phyloP scores from a whole-genome alignment of 2,888 invertebrate species.

The Phania funesta region DNA sequence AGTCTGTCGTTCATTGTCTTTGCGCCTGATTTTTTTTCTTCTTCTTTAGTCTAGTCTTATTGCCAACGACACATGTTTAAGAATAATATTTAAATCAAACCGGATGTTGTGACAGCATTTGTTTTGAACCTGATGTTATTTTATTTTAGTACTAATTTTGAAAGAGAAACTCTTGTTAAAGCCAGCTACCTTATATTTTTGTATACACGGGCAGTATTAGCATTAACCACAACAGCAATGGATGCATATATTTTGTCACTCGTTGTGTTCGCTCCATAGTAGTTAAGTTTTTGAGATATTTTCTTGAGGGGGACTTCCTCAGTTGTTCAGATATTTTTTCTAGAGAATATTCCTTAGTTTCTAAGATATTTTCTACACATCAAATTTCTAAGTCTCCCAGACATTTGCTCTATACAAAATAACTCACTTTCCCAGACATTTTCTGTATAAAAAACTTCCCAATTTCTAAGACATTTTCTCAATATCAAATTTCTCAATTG shows the following conservation, averaged over 20 bases:
- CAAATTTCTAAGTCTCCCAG: too few species aligned
- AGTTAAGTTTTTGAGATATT: too few species aligned
- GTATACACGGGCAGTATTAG: too few species aligned
- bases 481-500: background rate
- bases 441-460: background rate
- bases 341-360: background rate
- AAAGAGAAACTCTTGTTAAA: too few species aligned
- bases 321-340: background rate
- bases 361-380: background rate
- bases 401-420: background rate
- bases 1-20: slow-evolving; percentile 21
- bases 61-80: slow-evolving; percentile 45
- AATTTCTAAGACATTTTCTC: background rate
- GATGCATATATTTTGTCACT: too few species aligned
- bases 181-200: too few species aligned
- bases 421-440: background rate
- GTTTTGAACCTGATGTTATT: slow-evolving; percentile 57
- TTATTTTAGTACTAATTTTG: background rate
- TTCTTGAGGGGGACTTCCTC: background rate
- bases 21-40: slow-evolving; percentile 5
- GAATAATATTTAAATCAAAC: slow-evolving; percentile 63
- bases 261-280: too few species aligned
- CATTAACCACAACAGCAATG: too few species aligned
- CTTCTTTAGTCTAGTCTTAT: background rate
- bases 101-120: slow-evolving; percentile 67